A percentile compares a stretch with the other conserved stretches of the same genome.
These are phyloP conservation scores for Nerophis ophidion DNA, from an alignment of 2,113 vertebrate species.

Conservation along the genomic window DNA sequence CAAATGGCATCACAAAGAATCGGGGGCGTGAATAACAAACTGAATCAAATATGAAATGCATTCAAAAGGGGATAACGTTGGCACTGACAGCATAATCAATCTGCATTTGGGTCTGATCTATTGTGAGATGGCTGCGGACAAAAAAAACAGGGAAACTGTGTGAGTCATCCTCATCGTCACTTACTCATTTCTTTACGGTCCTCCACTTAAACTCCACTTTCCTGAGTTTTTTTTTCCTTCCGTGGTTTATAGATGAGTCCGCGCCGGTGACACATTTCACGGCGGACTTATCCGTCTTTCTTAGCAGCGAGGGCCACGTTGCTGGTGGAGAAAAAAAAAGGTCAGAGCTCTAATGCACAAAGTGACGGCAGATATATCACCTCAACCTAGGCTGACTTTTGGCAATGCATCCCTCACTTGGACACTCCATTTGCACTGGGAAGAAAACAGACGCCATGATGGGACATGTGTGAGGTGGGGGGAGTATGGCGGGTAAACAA, in stretches of 20 bases:
- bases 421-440: conserved; percentile 38
- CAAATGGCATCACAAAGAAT: conserved; percentile 25
- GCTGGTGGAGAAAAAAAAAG: conserved; percentile 57
- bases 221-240: conserved; percentile 14
- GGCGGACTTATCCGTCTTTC: conserved; percentile 57
- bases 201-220: conserved; percentile 24
- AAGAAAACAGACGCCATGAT: conserved; percentile 20
- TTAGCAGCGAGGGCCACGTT: conserved; percentile 51
- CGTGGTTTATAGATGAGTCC: conserved; percentile 29
- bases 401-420: conserved; percentile 41
- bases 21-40: conserved; percentile 51
- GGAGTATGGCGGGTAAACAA: not conserved
- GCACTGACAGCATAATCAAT: conserved; percentile 54
- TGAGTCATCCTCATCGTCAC: conserved; percentile 13
- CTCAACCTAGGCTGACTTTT: conserved; percentile 53
- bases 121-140: conserved; percentile 32
- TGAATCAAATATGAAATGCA: conserved; percentile 53
- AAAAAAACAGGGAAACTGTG: conserved; percentile 13
- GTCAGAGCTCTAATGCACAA: conserved; percentile 60
- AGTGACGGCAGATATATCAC: conserved; percentile 63
- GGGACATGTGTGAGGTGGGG: not conserved
- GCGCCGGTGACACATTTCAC: conserved; percentile 42
- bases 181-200: conserved; percentile 16
- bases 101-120: conserved; percentile 43
- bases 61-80: conserved; percentile 41